These are phyloP conservation scores for Galerucella pusilla DNA, from an alignment of 2,888 invertebrate species.

Conservation along the genomic window DNA sequence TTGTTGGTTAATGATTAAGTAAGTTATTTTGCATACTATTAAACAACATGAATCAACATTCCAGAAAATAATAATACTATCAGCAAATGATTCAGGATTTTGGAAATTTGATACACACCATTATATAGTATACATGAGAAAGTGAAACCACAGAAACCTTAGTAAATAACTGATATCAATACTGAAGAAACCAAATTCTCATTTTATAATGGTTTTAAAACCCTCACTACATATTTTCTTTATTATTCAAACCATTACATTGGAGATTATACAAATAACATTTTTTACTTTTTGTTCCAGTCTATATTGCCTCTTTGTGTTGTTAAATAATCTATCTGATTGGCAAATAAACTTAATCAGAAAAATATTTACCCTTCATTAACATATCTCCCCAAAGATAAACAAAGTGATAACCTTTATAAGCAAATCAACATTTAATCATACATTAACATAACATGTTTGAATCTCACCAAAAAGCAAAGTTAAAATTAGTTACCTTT, in stretches of 20 bases:
- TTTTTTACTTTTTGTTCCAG: neutral
- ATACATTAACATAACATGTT: slow-evolving; percentile 40
- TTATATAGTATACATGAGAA: neutral
- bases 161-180: neutral
- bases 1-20: neutral
- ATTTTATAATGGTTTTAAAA: neutral
- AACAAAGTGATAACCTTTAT: slow-evolving; percentile 21
- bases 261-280: too few species aligned
- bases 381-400: neutral
- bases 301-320: too few species aligned
- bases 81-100: neutral
- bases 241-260: too few species aligned
- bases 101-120: neutral
- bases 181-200: neutral
- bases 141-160: slow-evolving; percentile 3
- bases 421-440: slow-evolving; percentile 5
- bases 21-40: too few species aligned
- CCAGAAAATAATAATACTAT: neutral
- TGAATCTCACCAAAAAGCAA: slow-evolving; percentile 50
- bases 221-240: too few species aligned
- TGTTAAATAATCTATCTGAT: neutral
- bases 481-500: slow-evolving; percentile 39
- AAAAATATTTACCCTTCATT: neutral
- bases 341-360: neutral
- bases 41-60: too few species aligned